A percentile compares a stretch with the other conserved stretches of the same genome.
These are phyloP conservation scores for Fragum fragum DNA, from an alignment of 2,888 invertebrate genomes.

Conservation along the genomic window DNA sequence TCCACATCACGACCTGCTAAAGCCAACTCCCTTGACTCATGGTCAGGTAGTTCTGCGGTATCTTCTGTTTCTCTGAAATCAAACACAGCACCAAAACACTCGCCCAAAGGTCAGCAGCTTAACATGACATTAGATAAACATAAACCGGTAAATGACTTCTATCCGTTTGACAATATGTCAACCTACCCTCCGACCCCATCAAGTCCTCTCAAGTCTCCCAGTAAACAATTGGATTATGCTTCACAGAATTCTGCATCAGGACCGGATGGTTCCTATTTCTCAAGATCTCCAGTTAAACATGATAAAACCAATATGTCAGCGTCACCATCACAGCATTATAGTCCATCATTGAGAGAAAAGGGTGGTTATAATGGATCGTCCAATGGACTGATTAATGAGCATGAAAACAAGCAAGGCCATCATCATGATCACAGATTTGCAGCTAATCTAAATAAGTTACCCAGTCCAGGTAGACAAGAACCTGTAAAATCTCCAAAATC, in stretches of 20 bases:
- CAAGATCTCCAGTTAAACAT: constrained; percentile 18
- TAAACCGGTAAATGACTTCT: constrained; percentile 58
- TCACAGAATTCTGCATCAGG: neutral
- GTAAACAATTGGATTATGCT: constrained; percentile 30
- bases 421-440: constrained; percentile 52
- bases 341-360: neutral
- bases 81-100: constrained; percentile 6
- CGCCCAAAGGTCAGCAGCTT: neutral
- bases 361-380: neutral
- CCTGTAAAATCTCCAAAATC: neutral
- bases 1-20: neutral
- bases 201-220: constrained; percentile 41
- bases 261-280: constrained; percentile 26
- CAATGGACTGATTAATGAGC: neutral
- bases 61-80: neutral
- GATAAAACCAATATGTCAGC: neutral
- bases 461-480: constrained; percentile 23
- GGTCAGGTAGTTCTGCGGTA: neutral
- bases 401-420: constrained; percentile 3
- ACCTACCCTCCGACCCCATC: constrained; percentile 59
- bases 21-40: neutral
- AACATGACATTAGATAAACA: constrained; percentile 13
- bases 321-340: neutral
- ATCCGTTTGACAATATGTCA: constrained; percentile 64
- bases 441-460: constrained; percentile 51